Evolutionary conservation across 2,797 vertebrate genomes (phyloP), one percentile per base, ranked within the genome.

Genomic region (Ctenosaura bakeri): DNA sequence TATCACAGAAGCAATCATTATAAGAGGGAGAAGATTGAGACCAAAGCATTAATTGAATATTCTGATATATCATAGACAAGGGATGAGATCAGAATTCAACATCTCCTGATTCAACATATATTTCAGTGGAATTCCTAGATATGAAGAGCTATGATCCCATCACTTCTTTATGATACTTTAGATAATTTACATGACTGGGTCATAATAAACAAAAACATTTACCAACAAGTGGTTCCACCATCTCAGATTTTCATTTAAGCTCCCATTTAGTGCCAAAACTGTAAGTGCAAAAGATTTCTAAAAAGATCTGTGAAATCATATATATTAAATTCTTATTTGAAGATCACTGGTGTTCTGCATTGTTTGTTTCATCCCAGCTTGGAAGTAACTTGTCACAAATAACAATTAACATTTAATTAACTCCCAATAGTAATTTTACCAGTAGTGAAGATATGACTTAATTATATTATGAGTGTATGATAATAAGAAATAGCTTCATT

Each of bases 251-350:
- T n/a, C n/a, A 84, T 50, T 56, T 64, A 14, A 54, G 71, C 32
- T 78, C 32, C 38, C 76, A 52, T 89, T 74, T 29, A 85, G 1
- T 77, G 59, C 9, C 73, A 62, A 46, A 46, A 52, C 7, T 66
- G 10, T 22, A 7, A 59, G 24, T 32, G 3, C 26, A 64, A 26
- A 87, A 66, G 9, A 4, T 78, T 66, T 83, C 24, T 90, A 85
- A 78, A 56, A 42, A 69, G 76, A 4, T 82, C 54, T 82, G 80
- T 22, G 32, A 26, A 77, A 77, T 62, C 89, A 14, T 9, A 4
- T 64, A 20, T 38, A 38, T 62, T 69, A 92, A 64, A 73, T 35
- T 73, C 52, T 93, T 91, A 88, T 90, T 69, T 80, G 77, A 71
- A 42, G 4, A 38, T 35, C 71, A 2, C 64, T 80, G 38, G 85